These are phyloP conservation scores for Engraulis encrasicolus DNA, from an alignment of 2,113 vertebrate genomes.

Conservation along the genomic window DNA sequence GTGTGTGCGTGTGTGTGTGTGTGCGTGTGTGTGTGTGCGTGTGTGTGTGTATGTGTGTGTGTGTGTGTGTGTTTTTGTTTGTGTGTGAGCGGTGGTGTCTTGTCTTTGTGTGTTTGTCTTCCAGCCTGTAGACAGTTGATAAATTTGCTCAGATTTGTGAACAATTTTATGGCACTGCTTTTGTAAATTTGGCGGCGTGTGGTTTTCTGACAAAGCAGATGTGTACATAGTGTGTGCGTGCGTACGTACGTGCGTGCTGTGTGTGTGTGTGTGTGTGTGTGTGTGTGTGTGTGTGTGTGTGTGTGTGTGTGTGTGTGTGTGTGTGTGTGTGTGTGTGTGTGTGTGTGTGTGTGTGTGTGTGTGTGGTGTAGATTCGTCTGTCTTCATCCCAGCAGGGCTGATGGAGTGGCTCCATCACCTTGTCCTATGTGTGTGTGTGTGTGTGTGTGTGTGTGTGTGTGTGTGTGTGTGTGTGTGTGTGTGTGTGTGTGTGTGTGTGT, in stretches of 20 bases:
- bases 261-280: background rate
- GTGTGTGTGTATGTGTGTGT: background rate
- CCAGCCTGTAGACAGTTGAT: too few species aligned
- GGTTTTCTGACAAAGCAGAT: too few species aligned
- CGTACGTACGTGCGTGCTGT: background rate
- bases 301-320: background rate
- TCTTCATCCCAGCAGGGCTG: too few species aligned
- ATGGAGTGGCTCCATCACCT: background rate
- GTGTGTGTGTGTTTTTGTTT: too few species aligned
- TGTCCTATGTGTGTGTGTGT: too few species aligned
- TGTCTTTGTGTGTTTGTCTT: too few species aligned
- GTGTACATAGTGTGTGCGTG: background rate
- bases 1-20: background rate
- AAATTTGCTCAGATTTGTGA: too few species aligned
- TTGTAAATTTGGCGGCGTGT: too few species aligned
- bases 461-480: background rate
- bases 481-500: background rate
- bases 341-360: background rate
- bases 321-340: background rate
- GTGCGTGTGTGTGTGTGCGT: background rate
- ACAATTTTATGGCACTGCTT: too few species aligned
- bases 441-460: constrained; percentile 11
- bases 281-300: background rate
- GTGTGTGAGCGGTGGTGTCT: too few species aligned
- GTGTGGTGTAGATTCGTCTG: too few species aligned